These are phyloP conservation scores for Drosophila albomicans DNA, from an alignment of 1,140 invertebrate genomes.

Conservation along the genomic window DNA sequence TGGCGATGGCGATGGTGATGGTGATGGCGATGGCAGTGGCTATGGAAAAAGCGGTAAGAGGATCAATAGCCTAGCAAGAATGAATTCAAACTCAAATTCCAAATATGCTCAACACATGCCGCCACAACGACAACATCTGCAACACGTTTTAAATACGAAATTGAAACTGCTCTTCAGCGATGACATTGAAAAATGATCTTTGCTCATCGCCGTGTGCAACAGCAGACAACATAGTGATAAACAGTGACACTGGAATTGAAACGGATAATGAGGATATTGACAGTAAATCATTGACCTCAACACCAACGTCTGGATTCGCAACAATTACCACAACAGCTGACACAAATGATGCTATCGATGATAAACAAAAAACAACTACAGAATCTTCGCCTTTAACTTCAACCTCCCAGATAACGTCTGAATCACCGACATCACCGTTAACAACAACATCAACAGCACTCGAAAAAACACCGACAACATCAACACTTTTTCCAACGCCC, in stretches of 20 bases:
- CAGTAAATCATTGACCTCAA: slow-evolving; percentile 20
- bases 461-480: slow-evolving; percentile 4
- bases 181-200: slow-evolving; percentile 58
- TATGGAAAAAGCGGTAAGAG: slow-evolving; percentile 67
- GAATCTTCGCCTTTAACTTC: neutral
- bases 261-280: slow-evolving; percentile 8
- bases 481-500: slow-evolving; percentile 53
- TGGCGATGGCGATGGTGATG: slow-evolving; percentile 18
- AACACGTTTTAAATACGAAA: slow-evolving; percentile 34
- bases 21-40: slow-evolving; percentile 28
- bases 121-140: slow-evolving; percentile 17
- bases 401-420: neutral
- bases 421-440: slow-evolving; percentile 24
- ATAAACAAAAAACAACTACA: neutral
- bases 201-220: slow-evolving; percentile 36
- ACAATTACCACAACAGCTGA: slow-evolving; percentile 1
- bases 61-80: slow-evolving; percentile 65
- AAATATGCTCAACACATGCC: slow-evolving; percentile 64
- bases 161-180: slow-evolving; percentile 41
- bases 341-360: neutral
- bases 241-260: slow-evolving; percentile 5
- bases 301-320: slow-evolving; percentile 8
- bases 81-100: slow-evolving; percentile 70
- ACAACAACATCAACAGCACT: slow-evolving; percentile 11
- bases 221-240: slow-evolving; percentile 9